Base-by-base conservation (phyloP, 1,140 invertebrate species). In the Elysia chlorotica region DNA sequence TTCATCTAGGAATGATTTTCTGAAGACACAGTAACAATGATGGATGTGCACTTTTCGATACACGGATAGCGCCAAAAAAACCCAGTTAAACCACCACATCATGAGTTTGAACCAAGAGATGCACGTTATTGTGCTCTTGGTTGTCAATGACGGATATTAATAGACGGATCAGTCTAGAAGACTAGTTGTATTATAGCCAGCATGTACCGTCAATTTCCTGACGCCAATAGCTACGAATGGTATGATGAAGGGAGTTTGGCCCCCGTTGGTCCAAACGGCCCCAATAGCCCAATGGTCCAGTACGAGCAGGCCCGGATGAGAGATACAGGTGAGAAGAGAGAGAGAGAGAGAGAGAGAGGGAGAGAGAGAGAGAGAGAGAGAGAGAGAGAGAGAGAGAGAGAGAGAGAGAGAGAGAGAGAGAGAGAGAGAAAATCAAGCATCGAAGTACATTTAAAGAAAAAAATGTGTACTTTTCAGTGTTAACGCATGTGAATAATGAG, bases 251-350 rank as follows among this genome's bases (percentile, higher is more conserved):
- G 56, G 1, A 21, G 21, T 3, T n/a, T n/a, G n/a, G n/a, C n/a
- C n/a, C n/a, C n/a, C n/a, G n/a, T n/a, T n/a, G n/a, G n/a, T n/a
- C n/a, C n/a, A n/a, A n/a, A n/a, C n/a, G n/a, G n/a, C n/a, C 67
- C 67, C 23, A 71, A 71, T 21, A 73, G 76, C 57, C 79, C 81
- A 10, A 82, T 82, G 77, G 67, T 81, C 14, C 82, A 82, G 35
- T 85, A 83, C 75, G 83, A 85, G 66, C 78, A 85, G 70, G 82
- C 82, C 48, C 67, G 83, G 35, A 65, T 77, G 41, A 80, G 79
- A 73, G 81, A 83, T 56, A 82, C 82, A 74, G 81, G 81, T 81
- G 78, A 77, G 68, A 66, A 5, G 38, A 41, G 14, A n/a, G 25
- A 68, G 14, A 53, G 25, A 68, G 17, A 23, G 36, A 2, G 65